A percentile compares a stretch with the other conserved stretches of the same genome.
Conservation (phyloP, 53 echinoderm and acorn worm genomes). For the Apostichopus leukothele region DNA sequence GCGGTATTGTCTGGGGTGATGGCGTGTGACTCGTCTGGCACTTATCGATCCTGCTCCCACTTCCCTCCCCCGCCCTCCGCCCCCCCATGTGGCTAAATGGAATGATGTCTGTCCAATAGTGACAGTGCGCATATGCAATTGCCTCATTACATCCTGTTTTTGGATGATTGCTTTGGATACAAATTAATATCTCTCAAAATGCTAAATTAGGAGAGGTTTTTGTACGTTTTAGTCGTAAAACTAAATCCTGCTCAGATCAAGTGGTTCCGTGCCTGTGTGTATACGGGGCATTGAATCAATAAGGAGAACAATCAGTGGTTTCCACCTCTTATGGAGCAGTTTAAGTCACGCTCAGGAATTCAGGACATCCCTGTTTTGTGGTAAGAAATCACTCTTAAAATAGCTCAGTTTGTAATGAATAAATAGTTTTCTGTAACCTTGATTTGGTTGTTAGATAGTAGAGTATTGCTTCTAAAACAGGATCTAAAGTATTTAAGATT, state of each 20-base stretch:
- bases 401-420: background rate
- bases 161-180: too few relatives aligned
- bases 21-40: too few relatives aligned
- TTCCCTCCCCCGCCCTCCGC: too few relatives aligned
- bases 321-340: background rate
- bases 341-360: background rate
- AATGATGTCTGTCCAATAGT: too few relatives aligned
- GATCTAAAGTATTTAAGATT: background rate
- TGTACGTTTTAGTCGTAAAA: too few relatives aligned
- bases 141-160: too few relatives aligned
- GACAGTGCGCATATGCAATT: too few relatives aligned
- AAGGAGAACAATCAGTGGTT: background rate
- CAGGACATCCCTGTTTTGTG: slow-evolving; percentile 29
- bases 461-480: background rate
- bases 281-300: background rate
- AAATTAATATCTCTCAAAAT: too few relatives aligned
- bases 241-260: background rate
- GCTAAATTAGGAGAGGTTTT: too few relatives aligned
- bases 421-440: background rate
- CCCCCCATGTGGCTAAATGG: too few relatives aligned
- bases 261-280: background rate
- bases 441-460: background rate
- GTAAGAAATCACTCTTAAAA: background rate
- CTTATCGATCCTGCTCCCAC: too few relatives aligned
- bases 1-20: too few relatives aligned